Conservation (phyloP, 2,797 vertebrate genomes). For the Syndactyla subalaris region DNA sequence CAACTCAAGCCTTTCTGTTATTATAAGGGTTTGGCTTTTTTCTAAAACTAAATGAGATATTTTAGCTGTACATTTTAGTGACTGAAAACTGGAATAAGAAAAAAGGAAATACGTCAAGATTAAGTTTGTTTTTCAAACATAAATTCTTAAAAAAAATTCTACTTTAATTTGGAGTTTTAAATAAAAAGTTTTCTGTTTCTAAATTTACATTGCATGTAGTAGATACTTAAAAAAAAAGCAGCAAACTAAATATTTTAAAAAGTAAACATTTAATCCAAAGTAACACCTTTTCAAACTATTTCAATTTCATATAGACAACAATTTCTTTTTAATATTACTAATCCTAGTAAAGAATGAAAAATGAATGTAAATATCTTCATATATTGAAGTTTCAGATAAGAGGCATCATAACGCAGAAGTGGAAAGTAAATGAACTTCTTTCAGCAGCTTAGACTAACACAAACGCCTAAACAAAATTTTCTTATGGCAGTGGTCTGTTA, state of each 20-base stretch:
- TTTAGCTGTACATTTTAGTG: background rate
- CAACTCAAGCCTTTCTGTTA: background rate
- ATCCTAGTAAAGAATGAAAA: background rate
- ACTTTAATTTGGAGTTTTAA: background rate
- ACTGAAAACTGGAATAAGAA: background rate
- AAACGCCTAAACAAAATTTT: background rate
- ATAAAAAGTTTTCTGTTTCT: background rate
- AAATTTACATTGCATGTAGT: background rate
- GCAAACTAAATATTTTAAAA: background rate
- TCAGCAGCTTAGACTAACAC: background rate
- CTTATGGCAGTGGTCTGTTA: background rate
- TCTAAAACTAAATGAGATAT: background rate
- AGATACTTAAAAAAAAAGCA: background rate
- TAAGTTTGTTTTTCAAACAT: background rate
- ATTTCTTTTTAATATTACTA: background rate
- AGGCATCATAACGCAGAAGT: background rate
- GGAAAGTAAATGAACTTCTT: background rate
- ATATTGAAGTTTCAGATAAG: background rate
- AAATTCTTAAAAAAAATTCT: background rate
- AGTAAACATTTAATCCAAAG: background rate
- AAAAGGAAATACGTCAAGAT: background rate
- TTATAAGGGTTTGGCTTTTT: background rate
- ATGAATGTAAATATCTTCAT: background rate
- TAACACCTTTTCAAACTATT: background rate
- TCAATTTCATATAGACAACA: background rate